Evolutionary conservation across 2,888 invertebrate genomes (phyloP).

Genomic region (Tortrix viridana): DNA sequence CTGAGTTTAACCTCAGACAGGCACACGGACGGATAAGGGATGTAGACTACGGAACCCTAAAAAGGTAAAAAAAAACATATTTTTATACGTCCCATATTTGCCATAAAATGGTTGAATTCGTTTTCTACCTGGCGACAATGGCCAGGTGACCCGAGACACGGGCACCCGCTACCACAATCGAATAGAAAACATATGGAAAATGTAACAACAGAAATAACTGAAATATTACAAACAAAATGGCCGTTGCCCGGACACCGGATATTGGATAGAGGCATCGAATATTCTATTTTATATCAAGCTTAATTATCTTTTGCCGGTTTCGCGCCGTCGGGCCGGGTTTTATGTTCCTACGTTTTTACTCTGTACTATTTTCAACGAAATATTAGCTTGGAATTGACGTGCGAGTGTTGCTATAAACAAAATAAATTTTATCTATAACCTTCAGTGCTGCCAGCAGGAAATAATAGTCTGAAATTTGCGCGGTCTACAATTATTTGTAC

Average conservation of each 20-base stretch:
- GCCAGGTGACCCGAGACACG: background rate
- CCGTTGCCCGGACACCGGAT: constrained; percentile 62
- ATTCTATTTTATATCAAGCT: constrained; percentile 77
- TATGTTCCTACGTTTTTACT: constrained; percentile 16
- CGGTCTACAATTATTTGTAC: too few species aligned
- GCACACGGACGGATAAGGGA: too few species aligned
- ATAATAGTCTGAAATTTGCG: too few species aligned
- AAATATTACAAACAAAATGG: constrained; percentile 65
- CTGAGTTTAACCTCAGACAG: too few species aligned
- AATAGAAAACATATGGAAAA: constrained; percentile 39
- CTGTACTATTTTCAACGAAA: constrained; percentile 2
- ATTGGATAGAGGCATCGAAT: constrained; percentile 69
- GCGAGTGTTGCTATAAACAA: background rate
- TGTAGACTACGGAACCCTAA: too few species aligned
- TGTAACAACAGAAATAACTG: constrained; percentile 44
- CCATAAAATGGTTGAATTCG: background rate
- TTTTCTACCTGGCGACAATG: constrained; percentile 6
- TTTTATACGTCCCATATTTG: background rate
- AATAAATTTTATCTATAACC: background rate
- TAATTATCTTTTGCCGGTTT: constrained; percentile 73
- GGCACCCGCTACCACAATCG: constrained; percentile 30
- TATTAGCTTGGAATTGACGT: background rate
- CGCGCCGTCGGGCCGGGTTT: constrained; percentile 57
- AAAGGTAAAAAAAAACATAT: background rate
- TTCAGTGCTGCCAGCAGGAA: too few species aligned